phyloP scores from a whole-genome alignment of 2,113 vertebrate species.

The Catharus fuscescens region DNA sequence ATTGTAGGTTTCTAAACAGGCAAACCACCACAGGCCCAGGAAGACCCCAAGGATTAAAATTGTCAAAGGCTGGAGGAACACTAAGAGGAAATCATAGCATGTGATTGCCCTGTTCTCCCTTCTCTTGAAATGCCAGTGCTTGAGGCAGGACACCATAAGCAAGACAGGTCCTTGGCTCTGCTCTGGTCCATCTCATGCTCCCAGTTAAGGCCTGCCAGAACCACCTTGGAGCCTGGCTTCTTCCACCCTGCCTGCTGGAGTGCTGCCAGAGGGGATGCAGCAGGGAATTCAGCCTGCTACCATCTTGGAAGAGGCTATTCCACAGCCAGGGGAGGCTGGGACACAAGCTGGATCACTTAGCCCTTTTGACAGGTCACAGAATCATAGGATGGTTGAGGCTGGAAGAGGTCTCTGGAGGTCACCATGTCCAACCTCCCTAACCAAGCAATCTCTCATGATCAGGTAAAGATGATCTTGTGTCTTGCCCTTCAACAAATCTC shows the following conservation, averaged over 20 bases:
- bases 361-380: background rate
- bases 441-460: accelerated
- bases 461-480: background rate
- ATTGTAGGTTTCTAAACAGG: background rate
- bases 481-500: background rate
- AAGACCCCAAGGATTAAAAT: background rate
- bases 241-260: background rate
- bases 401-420: background rate
- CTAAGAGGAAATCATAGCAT: background rate
- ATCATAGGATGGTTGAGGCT: background rate
- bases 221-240: background rate
- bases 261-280: background rate
- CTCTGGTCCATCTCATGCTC: background rate
- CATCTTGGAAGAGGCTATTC: background rate
- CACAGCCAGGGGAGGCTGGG: background rate
- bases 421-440: background rate
- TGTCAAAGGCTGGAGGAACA: background rate
- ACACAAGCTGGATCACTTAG: background rate
- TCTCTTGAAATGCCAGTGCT: background rate
- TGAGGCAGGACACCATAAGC: background rate
- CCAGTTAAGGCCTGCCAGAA: background rate
- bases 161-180: background rate
- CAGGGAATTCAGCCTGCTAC: background rate
- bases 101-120: background rate
- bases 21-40: background rate